Evolutionary conservation across 2,888 invertebrate species (phyloP), one percentile per base, ranked within the genome.

Genomic region (Leucophenga montana): DNA sequence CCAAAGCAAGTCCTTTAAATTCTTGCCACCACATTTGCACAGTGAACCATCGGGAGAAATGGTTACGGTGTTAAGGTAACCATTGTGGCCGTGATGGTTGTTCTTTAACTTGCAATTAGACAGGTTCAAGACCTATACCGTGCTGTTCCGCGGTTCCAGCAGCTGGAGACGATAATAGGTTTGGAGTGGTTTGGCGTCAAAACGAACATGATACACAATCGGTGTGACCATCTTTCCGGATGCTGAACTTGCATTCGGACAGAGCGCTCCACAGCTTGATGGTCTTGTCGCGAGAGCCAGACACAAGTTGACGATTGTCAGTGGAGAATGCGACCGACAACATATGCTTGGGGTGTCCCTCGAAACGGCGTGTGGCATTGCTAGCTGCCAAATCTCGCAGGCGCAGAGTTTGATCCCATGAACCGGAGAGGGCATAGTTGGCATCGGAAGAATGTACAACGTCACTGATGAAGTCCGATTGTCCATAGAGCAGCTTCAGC

Each of bases 231-330:
- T n/a, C n/a, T 85, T 95, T 95, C 88, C 95, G 96, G 87, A 99
- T 98, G 77, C 99, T 99, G 91, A 97, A 99, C 90, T 99, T 99
- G 92, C 99, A 99, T 89, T 98, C 98, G 22, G 98, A 99, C 80
- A 99, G 92, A 16, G 99, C 99, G 90, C 99, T 99, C 99, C 99
- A 99, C 89, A 99, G 90, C 90, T 99, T 99, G 90, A 99, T 98
- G 73, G 97, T 97, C 90, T 96, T 97, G 91, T 99, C 99, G 66
- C 99, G 94, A 44, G 98, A 98, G 66, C 98, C 99, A 78, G 98
- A 98, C 8, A 99, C 98, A 88, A 99, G 99, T 91, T 99, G 99
- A 89, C 99, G 94, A 90, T 99, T 99, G 91, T 99, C 99, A 86
- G 98, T 97, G 53, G 98, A 98, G 92, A 99, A n/a, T n/a, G n/a